Base-by-base conservation (phyloP, 64 coral and sea anemone genomes). In the Pocillopora verrucosa region DNA sequence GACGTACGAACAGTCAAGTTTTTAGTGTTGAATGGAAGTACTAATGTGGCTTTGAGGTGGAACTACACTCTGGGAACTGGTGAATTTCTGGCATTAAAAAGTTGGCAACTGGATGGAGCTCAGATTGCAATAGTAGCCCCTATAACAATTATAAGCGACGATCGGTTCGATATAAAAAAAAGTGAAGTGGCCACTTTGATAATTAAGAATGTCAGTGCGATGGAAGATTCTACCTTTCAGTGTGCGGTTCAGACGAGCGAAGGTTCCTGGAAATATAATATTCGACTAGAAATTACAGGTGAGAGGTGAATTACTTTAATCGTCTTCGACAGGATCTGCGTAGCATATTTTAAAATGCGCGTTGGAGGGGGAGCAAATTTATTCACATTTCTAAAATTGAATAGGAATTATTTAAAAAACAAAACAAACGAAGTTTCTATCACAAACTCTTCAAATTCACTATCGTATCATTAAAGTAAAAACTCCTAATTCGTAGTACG, bases 141-240 rank as follows among this genome's bases (percentile, higher is more conserved):
- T 0, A 24, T 20, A 67, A 22, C 4, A 67, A 17, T 67, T 7
- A 67, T 67, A 9, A 67, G 4, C 0, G 64, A 67, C 9, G 20
- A 70, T 45, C 67, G n/a, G 6, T 70, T 70, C n/a, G 3, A 22
- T 70, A n/a, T 24, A 19, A 24, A 24, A 11, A 4, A 0, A 70
- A 70, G 67, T 70, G 67, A 70, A 24, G n/a, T 26, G 67, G 67
- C 67, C 67, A 70, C 67, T 24, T 67, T 67, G 64, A 67, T 67
- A 67, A 67, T 67, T 20, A 67, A 67, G 6, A 16, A 67, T 7
- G 17, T 67, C 64, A 67, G 16, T 67, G 16, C 1, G 22, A 17
- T 5, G 22, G 64, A 67, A 67, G 64, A 67, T 24, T 0, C 19
- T 10, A 24, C 10, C 25, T 24, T 24, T 11, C 67, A 70, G 11